phyloP scores from a whole-genome alignment of 2,888 invertebrate species.

The Dioctria rufipes region DNA sequence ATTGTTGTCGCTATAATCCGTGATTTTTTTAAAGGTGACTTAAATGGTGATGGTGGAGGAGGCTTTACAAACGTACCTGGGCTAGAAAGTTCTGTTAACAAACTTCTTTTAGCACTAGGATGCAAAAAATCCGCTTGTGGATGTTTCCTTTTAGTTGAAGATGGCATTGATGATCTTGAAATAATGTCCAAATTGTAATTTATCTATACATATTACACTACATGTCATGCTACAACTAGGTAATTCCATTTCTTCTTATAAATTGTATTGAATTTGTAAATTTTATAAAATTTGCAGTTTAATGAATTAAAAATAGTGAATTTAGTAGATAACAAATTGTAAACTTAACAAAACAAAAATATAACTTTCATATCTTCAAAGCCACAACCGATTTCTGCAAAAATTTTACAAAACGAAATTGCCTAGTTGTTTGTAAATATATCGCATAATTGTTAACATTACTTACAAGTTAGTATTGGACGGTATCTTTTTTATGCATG shows the following conservation, averaged over 20 bases:
- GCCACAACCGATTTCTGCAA: not conserved
- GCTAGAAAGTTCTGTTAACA: constrained; percentile 64
- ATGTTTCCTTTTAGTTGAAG: constrained; percentile 57
- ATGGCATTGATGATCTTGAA: constrained; percentile 53
- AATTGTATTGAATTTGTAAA: too few species aligned
- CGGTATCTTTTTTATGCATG: constrained; percentile 63
- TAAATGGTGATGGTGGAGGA: constrained; percentile 59
- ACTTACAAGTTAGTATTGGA: constrained; percentile 52
- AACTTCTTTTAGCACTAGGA: constrained; percentile 66
- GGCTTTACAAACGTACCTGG: constrained; percentile 60
- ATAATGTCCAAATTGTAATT: constrained; percentile 3
- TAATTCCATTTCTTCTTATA: not conserved
- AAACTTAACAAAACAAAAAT: not conserved
- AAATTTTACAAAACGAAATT: not conserved
- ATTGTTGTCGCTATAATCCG: constrained; percentile 65
- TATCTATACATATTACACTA: not conserved
- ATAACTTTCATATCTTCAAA: not conserved
- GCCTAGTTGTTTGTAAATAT: not conserved
- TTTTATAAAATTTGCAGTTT: too few species aligned
- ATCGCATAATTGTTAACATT: not conserved
- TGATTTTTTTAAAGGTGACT: constrained; percentile 63
- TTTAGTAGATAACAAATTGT: too few species aligned
- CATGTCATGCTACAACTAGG: not conserved
- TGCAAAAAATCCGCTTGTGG: constrained; percentile 55
- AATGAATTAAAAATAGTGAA: too few species aligned